A percentile compares a stretch with the other conserved stretches of the same genome.
These are phyloP conservation scores for Bufo bufo DNA, from an alignment of 2,113 vertebrate genomes.

Conservation along the genomic window DNA sequence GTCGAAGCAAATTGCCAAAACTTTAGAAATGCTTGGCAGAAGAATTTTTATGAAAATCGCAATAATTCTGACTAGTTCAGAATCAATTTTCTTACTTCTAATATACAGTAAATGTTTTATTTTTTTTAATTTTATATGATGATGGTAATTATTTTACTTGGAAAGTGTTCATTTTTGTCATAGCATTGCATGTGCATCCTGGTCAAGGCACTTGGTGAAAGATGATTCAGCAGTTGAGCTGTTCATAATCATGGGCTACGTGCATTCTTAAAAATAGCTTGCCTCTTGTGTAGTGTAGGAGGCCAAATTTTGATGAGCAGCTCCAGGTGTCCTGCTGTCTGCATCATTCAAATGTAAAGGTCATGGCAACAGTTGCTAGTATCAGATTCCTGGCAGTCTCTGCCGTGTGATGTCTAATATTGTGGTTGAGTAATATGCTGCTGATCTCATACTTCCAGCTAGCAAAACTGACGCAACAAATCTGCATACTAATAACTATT, in stretches of 20 bases:
- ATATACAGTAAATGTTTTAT: too few species aligned
- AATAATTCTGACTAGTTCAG: too few species aligned
- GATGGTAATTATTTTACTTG: too few species aligned
- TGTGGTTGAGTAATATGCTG: constrained; percentile 63
- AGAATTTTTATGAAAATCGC: too few species aligned
- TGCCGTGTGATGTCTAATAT: constrained; percentile 65
- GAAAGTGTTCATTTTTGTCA: not conserved
- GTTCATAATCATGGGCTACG: constrained; percentile 40
- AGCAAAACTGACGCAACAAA: constrained; percentile 6
- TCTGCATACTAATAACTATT: not conserved
- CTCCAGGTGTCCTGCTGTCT: constrained; percentile 70
- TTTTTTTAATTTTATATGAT: too few species aligned
- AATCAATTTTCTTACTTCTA: too few species aligned
- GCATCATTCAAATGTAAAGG: constrained; percentile 72
- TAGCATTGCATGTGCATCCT: not conserved
- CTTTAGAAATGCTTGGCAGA: too few species aligned
- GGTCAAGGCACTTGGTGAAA: constrained; percentile 17
- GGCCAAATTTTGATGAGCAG: constrained; percentile 65
- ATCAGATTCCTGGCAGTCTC: constrained; percentile 70
- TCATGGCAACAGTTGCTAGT: constrained; percentile 63
- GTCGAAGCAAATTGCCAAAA: too few species aligned
- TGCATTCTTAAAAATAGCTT: constrained; percentile 54
- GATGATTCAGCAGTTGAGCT: constrained; percentile 32
- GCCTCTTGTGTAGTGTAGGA: constrained; percentile 36
- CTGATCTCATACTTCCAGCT: constrained; percentile 42